Evolutionary conservation across 2,888 invertebrate species (phyloP), one percentile per base, ranked within the genome.

Genomic region (Drosophila atripex): DNA sequence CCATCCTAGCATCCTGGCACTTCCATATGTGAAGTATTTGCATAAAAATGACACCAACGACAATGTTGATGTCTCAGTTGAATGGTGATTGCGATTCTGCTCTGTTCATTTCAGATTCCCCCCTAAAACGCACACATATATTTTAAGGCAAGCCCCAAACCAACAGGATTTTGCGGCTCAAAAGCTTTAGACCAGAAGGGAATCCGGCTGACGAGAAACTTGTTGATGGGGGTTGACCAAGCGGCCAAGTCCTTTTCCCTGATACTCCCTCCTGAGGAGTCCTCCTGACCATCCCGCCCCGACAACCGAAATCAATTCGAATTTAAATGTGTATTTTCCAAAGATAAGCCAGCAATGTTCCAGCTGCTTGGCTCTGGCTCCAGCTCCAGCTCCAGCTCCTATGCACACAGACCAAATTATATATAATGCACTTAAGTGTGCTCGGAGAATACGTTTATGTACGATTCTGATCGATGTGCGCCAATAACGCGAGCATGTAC

Each of bases 201-300:
- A 16, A 38, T 4, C n/a, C 14, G 9, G 45, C 25, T 11, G 38
- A 59, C 28, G 45, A 35, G 38, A 54, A 64, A 84, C 85, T 80
- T 86, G 87, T 84, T 86, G 87, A 80, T 79, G 38, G 68, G 57
- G 71, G 73, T 70, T 82, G 83, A 73, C 85, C 85, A 68, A 39
- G 69, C 23, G 69, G 56, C 73, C 49, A 50, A 41, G 53, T 63
- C 28, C 56, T 25, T 14, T 8, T 14, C 16, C 16, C 39, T 16
- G n/a, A 8, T 16, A n/a, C n/a, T 9, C 28, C 16, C n/a, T 7
- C n/a, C 35, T n/a, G n/a, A 5, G n/a, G 3, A 32, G 2, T n/a
- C n/a, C 35, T 21, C 21, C n/a, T 12, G 25, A 11, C 49, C 49
- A 49, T 49, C 16, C 6, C 11, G 28, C 14, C 28, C 45, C 66